Percentiles rank a stretch among this genome's conserved stretches.
phyloP scores from a whole-genome alignment of 1,140 invertebrate genomes.

The Drosophila orena region DNA sequence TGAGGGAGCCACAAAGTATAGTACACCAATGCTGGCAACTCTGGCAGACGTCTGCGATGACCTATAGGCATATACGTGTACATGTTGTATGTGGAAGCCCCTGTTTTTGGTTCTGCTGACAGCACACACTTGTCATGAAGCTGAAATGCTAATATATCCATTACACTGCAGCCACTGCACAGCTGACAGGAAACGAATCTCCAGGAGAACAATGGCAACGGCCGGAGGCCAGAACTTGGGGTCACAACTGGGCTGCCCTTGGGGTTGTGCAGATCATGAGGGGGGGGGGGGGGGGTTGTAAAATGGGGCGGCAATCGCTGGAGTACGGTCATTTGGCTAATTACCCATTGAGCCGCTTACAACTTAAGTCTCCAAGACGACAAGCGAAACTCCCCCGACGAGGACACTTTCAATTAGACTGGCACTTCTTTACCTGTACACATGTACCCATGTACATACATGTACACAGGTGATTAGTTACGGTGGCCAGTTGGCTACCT shows the following conservation, averaged over 20 bases:
- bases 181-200: not conserved
- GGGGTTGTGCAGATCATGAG: not conserved
- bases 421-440: conserved; percentile 5
- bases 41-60: not conserved
- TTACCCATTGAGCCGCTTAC: conserved; percentile 69
- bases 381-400: conserved; percentile 25
- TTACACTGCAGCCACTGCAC: conserved; percentile 2
- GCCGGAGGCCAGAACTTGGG: conserved; percentile 1
- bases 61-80: not conserved
- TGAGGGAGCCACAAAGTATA: too few species aligned
- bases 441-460: not conserved
- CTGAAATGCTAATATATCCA: conserved; percentile 24
- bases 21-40: not conserved
- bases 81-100: not conserved
- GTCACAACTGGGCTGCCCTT: conserved; percentile 13
- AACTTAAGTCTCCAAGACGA: conserved; percentile 61
- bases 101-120: conserved; percentile 4
- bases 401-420: conserved; percentile 41
- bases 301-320: not conserved
- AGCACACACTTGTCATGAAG: conserved; percentile 13
- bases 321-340: conserved; percentile 54
- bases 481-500: conserved; percentile 7
- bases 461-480: conserved; percentile 12
- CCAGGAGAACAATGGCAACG: conserved; percentile 7
- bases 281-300: not conserved